Base-by-base conservation (phyloP, 2,797 vertebrate genomes). In the Sebastes baramenuke region DNA sequence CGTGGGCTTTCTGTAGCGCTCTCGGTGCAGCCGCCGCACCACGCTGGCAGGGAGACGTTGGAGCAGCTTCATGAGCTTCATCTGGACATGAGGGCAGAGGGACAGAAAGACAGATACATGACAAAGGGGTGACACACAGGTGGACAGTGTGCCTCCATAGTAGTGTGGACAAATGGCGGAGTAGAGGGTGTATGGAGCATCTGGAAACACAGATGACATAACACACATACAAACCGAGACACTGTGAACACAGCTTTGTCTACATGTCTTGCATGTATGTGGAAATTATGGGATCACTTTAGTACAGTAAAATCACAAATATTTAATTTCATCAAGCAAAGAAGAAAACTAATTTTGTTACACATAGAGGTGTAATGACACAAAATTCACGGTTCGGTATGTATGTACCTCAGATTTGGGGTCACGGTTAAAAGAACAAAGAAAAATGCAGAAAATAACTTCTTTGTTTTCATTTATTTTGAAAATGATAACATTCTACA, bases 1-100 rank as follows among this genome's bases (percentile, higher is more conserved):
- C 0, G 97, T 96, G 18, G 92, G 93, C 83, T 97, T 99, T 89
- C 95, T 97, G 94, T 97, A 98, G 86, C 98, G 96, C 87, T 99
- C 98, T 20, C 97, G 94, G 94, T 99, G 98, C 64, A 99, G 92
- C 91, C 98, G 96, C 79, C 97, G 96, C 61, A 99, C 97, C 85
- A 99, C 95, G 0, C 96, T 94, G 68, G 96, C 97, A 27, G 98
- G 98, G 84, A 99, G 89, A 56, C 97, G 96, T 34, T 99, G 98
- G 27, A 99, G 96, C 22, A 99, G 95, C 91, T 98, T 99, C 98
- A 99, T 99, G 89, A 99, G 96, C 79, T 99, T 99, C 96, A 97
- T 97, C 98, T 99, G 94, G 32, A 80, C 42, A 61, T 36, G 59
- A 79, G 25, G 49, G 89, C 75, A 89, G 46, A 85, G 60, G 75